Evolutionary conservation across 2,113 vertebrate species (phyloP).

Genomic region (Oxyura jamaicensis): DNA sequence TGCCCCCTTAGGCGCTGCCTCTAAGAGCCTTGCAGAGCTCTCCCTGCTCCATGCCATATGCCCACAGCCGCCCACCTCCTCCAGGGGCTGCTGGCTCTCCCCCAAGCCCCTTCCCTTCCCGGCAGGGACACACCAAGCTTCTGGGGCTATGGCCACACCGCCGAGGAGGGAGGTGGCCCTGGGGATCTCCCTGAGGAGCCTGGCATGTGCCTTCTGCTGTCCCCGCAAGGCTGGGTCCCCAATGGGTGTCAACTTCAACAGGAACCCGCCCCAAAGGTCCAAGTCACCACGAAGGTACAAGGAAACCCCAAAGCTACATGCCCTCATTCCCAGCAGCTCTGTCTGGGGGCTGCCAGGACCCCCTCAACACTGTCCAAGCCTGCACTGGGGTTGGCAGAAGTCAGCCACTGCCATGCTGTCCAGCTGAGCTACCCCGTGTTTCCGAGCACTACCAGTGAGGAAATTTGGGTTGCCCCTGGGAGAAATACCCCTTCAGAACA

Average conservation of each 20-base stretch:
- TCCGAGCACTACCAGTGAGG: fast-evolving
- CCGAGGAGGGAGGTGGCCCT: background rate
- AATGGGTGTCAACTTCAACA: background rate
- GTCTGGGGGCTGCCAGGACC: background rate
- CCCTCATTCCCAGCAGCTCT: background rate
- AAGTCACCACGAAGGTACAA: background rate
- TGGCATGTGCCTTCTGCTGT: background rate
- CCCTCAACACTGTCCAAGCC: fast-evolving
- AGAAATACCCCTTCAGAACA: background rate
- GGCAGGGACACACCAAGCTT: background rate
- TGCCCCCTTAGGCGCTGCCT: background rate
- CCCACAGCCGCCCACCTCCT: background rate
- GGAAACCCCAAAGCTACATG: background rate
- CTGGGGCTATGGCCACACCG: background rate
- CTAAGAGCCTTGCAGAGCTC: background rate
- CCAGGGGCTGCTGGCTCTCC: background rate
- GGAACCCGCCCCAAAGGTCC: background rate
- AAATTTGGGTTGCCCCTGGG: background rate
- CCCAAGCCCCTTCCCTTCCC: background rate
- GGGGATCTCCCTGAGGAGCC: background rate
- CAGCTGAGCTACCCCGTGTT: background rate
- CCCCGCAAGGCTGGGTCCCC: background rate
- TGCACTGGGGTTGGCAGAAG: background rate
- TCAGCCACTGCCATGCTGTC: fast-evolving
- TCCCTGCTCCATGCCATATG: background rate